Base-by-base conservation (phyloP, 2,113 vertebrate genomes). In the Sinocyclocheilus anshuiensis region DNA sequence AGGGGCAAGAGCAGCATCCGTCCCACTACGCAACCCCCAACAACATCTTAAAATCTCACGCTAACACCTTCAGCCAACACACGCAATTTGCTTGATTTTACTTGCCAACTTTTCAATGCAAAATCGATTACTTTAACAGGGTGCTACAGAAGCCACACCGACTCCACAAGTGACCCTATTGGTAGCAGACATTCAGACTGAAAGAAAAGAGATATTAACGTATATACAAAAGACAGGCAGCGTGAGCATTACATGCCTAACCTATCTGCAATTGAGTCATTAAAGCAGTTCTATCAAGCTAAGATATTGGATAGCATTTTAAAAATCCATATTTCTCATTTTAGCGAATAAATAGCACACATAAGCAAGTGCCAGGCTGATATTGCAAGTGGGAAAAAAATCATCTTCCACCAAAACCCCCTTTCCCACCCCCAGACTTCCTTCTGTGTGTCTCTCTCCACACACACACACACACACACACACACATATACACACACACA, bases 121-220 rank as follows among this genome's bases (percentile, higher is more conserved):
- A 96, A 97, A 97, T 97, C 96, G 97, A 97, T 97, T 97, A 97
- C 94, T 94, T 96, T 97, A 95, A 96, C 50, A 26, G 33, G 50
- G 69, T 24, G 50, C 18, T 42, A 36, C 18, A 80, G 57, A 59
- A 63, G 22, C 29, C 22, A 1, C 82, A 96, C 95, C 88, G 81
- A 88, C 90, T 88, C 86, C 89, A 83, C 69, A 86, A 72, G 87
- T 55, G 81, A 83, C 45, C 63, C 75, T 5, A 85, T 9, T 78
- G 84, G 48, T 55, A 67, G 39, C 24, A 85, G 59, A 39, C 72
- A 50, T 63, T 33, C 39, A 76, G 36, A 33, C 10, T 24, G n/a
- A 65, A 76, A 63, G 83, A 61, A 63, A 81, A 81, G 42, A 69
- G 11, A 48, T 15, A 53, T 50, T 53, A 26, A 45, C 24, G 22